Base-by-base conservation (phyloP, 2,113 vertebrate species). In the Ginglymostoma cirratum region DNA sequence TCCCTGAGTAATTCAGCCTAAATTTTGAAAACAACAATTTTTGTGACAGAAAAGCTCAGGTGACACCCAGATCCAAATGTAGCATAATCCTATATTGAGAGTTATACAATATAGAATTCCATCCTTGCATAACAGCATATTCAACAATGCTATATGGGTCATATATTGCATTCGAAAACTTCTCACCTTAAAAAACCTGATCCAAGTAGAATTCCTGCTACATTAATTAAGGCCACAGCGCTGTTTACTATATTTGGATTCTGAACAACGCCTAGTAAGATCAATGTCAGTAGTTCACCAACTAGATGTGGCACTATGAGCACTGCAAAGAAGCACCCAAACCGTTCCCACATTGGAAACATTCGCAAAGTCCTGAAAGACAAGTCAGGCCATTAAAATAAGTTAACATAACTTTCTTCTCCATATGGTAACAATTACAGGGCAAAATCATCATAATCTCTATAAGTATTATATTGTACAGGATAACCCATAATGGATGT, bases 221-320 rank as follows among this genome's bases (percentile, higher is more conserved):
- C 97, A 96, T 98, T 98, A 94, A 99, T 98, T 92, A 99, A 97
- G 87, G 98, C 98, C 97, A 98, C 97, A 0, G 98, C 97, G 0
- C 98, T 99, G 97, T 99, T 99, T 96, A 99, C 98, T 96, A 98
- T 98, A 95, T 98, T 98, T 45, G 98, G 98, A 96, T 99, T 98
- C 96, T 99, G 98, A 96, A 99, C 97, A 30, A 99, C 76, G 0
- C 99, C 99, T n/a, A 99, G 97, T 0, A 99, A n/a, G 92, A 98
- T 97, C 70, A 99, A 98, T 1, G 99, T 98, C 85, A 99, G 96
- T 61, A 99, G 96, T 97, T 99, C 99, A 96, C 99, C 99, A 96
- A 98, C 97, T 55, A 99, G 95, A 96, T 99, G 99, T 7, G 98
- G 98, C 0, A 98, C 98, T 96, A 99, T 96, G 96, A 98, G 96